These are phyloP conservation scores for Onychostruthus taczanowskii DNA, from an alignment of 2,113 vertebrate genomes.

Conservation along the genomic window DNA sequence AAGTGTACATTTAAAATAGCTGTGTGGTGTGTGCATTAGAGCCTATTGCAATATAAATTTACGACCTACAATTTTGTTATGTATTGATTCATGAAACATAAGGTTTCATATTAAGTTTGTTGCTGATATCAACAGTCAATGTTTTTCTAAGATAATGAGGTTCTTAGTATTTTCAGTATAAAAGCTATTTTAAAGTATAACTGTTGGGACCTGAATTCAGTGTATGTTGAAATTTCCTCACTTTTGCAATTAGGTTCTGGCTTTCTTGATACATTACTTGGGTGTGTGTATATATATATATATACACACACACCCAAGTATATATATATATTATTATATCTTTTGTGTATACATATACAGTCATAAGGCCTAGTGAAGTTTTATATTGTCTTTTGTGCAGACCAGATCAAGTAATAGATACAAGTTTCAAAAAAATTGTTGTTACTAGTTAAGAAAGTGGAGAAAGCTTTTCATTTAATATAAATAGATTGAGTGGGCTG, in stretches of 20 bases:
- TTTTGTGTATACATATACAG: neutral
- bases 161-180: neutral
- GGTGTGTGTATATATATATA: accelerated
- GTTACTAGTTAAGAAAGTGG: neutral
- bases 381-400: neutral
- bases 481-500: neutral
- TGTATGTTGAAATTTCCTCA: neutral
- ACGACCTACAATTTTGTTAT: neutral
- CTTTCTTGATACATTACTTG: neutral
- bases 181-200: neutral
- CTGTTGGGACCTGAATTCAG: neutral
- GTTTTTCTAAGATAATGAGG: neutral
- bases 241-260: neutral
- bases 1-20: neutral
- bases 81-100: neutral
- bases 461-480: neutral
- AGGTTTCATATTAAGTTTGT: neutral
- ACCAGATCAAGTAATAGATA: neutral
- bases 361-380: neutral
- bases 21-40: neutral
- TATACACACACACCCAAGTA: too few relatives aligned
- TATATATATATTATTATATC: too few relatives aligned
- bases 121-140: neutral
- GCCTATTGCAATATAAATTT: neutral
- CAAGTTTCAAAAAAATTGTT: neutral